These are phyloP conservation scores for Hippolais icterina DNA, from an alignment of 2,113 vertebrate genomes.

Conservation along the genomic window DNA sequence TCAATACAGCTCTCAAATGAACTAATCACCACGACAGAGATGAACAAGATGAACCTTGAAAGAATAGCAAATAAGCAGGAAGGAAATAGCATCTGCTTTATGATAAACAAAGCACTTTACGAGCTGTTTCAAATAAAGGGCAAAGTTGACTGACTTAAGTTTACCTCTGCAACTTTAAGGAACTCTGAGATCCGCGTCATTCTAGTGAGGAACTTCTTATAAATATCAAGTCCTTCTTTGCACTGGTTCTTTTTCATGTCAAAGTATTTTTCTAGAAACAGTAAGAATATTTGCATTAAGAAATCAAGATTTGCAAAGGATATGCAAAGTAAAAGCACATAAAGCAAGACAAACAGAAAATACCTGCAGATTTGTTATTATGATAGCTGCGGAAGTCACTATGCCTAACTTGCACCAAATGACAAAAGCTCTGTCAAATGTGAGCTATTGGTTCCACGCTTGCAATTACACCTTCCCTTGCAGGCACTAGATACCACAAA, in stretches of 20 bases:
- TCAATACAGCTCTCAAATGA: not conserved
- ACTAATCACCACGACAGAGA: not conserved
- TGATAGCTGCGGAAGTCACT: not conserved
- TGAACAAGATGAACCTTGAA: not conserved
- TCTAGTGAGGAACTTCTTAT: conserved; percentile 98
- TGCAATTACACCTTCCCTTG: not conserved
- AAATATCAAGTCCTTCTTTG: conserved; percentile 98
- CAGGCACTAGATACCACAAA: not conserved
- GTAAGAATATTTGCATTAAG: not conserved
- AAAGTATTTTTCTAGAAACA: conserved; percentile 92
- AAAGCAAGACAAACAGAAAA: not conserved
- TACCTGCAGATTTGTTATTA: not conserved
- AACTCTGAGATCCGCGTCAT: conserved; percentile 99
- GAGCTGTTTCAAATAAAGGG: not conserved
- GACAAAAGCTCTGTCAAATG: not conserved
- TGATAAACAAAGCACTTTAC: not conserved
- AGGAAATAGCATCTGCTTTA: not conserved
- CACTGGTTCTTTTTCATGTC: conserved; percentile 99
- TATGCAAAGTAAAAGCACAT: not conserved
- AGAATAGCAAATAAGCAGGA: not conserved
- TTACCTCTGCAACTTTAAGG: conserved; percentile 98
- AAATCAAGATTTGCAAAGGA: not conserved
- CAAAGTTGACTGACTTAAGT: not conserved
- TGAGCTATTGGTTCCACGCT: not conserved
- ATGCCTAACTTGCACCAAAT: not conserved